Base-by-base conservation (phyloP, 2,797 vertebrate species). In the Agapornis canus region DNA sequence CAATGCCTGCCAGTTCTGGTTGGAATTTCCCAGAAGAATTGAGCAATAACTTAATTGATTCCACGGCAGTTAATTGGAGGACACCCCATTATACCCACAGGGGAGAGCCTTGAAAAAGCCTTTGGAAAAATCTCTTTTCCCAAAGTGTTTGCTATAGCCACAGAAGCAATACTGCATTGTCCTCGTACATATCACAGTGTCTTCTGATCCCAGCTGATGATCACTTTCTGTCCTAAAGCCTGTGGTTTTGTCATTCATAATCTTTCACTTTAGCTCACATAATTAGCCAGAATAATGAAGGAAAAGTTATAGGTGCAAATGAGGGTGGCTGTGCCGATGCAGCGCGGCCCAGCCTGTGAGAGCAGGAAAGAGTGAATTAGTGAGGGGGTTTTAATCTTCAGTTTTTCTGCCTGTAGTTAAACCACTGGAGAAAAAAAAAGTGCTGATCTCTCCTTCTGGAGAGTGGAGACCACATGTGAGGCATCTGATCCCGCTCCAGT, bases 1-100 rank as follows among this genome's bases (percentile, higher is more conserved):
- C 75, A 90, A 13, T 21, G 2, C 82, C 94, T 92, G 90, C 94
- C 89, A 92, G 69, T 82, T 95, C 87, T 93, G 66, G 48, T 39
- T 70, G 89, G 92, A 92, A 75, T 94, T 95, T 95, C 95, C 87
- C 92, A 91, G 81, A 91, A 94, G 88, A 82, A 93, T 47, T 91
- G 83, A 95, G 95, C 89, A 96, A 95, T 90, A 95, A 95, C 77
- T 94, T 97, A 96, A 96, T 95, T 96, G 95, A 96, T 92, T 91
- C 87, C 86, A 83, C 2, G 45, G 79, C 86, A 91, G 92, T 92
- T 96, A 96, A 89, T 96, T 90, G 95, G 92, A 94, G 88, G 79
- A 95, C 90, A 93, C 91, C 79, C 94, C 92, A 76, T 91, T 94
- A 76, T 87, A 85, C 64, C 56, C 94, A 60, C 14, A 63, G 31